Conservation (phyloP, 2,797 vertebrate genomes). For the Acipenser transmontanus region DNA sequence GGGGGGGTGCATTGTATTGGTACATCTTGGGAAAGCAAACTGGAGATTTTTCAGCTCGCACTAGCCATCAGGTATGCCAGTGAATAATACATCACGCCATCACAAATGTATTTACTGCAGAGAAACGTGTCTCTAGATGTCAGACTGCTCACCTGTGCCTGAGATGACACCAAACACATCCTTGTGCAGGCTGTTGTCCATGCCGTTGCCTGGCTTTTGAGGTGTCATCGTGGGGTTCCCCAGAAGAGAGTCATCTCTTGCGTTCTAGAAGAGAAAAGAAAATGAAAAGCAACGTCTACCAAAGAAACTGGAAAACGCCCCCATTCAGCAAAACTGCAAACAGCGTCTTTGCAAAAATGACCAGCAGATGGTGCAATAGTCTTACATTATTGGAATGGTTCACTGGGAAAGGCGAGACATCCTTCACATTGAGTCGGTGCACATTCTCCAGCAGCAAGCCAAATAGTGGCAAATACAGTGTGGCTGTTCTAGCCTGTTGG, state of each 20-base stretch:
- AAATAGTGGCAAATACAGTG: constrained; percentile 89
- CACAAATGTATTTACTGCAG: background rate
- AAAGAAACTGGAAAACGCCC: background rate
- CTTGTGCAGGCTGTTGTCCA: constrained; percentile 86
- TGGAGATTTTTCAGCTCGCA: too few relatives aligned
- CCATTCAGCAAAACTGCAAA: background rate
- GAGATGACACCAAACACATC: constrained; percentile 92
- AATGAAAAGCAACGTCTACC: constrained; percentile 14
- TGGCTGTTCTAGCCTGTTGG: constrained; percentile 87
- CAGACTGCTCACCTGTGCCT: constrained; percentile 69
- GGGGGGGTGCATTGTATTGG: too few relatives aligned
- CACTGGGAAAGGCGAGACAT: constrained; percentile 62
- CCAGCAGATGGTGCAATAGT: constrained; percentile 28
- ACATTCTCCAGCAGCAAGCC: constrained; percentile 94
- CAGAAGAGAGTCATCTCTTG: constrained; percentile 69
- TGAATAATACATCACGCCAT: too few relatives aligned
- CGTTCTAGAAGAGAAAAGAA: constrained; percentile 50
- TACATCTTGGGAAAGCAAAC: too few relatives aligned
- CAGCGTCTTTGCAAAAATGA: background rate
- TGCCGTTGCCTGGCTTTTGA: constrained; percentile 71
- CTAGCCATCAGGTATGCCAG: too few relatives aligned
- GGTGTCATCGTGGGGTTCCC: constrained; percentile 67
- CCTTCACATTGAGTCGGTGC: constrained; percentile 80
- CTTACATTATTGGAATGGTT: constrained; percentile 70
- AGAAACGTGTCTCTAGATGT: background rate